Evolutionary conservation across 2,888 invertebrate species (phyloP), one percentile per base, ranked within the genome.

Genomic region (Philhelius pedissequus): DNA sequence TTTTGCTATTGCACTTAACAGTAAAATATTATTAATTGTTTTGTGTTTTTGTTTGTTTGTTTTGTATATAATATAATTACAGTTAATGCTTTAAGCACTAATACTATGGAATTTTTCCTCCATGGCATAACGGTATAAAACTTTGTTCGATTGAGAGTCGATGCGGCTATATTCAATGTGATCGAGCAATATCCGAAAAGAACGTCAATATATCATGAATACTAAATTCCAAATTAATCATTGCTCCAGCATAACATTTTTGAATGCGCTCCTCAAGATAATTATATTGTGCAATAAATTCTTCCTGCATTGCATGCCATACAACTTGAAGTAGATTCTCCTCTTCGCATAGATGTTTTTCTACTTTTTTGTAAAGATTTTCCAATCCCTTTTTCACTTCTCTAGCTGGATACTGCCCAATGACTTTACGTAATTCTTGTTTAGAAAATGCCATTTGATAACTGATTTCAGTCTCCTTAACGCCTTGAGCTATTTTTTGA

Each of bases 271-370:
- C 96, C 92, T 98, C 97, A 88, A 99, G 95, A 88, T 96, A 94
- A 91, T 97, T 97, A 92, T 99, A 98, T 91, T 99, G 99, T 88
- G 96, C 95, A 88, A 99, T 96, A 92, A 99, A 99, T 93, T 99
- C 99, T 91, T 99, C 98, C 93, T 99, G 99, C 99, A 99, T 99
- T 88, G 98, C 97, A 90, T 98, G 95, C 99, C 99, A 99, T 76
- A 99, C 99, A 64, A 99, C 99, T 94, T 97, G 92, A 88, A 98
- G 93, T 86, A 98, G 93, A 89, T 97, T 98, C 90, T 97, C 96
- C 92, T 97, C 97, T 92, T 98, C 98, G 89, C 97, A 97, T 54
- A 99, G 93, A 92, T 99, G 99, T 92, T 99, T 99, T 91, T 99
- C 99, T 73, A 99, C 98, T 92, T 98, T 98, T 91, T 96, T 96